These are phyloP conservation scores for Leptocoma aspasia DNA, from an alignment of 2,113 vertebrate species.

Conservation along the genomic window DNA sequence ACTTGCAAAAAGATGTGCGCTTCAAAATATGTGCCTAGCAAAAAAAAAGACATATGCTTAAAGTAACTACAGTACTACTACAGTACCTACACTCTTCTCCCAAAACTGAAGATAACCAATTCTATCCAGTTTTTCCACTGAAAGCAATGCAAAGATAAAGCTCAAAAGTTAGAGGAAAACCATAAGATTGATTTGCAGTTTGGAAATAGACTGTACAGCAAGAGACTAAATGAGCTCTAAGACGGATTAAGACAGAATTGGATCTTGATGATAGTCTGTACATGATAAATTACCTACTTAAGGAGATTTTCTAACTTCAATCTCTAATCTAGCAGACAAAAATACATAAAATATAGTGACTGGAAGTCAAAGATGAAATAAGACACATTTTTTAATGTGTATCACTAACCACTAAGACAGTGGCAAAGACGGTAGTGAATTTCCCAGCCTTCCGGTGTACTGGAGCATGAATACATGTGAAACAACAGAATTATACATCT, in stretches of 20 bases:
- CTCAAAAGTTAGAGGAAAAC: neutral
- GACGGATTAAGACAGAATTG: constrained; percentile 28
- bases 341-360: neutral
- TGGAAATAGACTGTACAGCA: constrained; percentile 11
- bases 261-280: constrained; percentile 6
- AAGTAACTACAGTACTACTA: neutral
- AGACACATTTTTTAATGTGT: neutral
- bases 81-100: neutral
- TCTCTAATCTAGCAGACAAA: constrained; percentile 8
- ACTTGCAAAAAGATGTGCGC: neutral
- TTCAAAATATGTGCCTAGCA: neutral
- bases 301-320: constrained; percentile 10
- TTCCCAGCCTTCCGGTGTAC: neutral
- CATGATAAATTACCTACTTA: constrained; percentile 31
- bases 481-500: neutral
- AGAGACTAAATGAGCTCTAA: constrained; percentile 12
- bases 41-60: neutral
- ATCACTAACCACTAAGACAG: neutral
- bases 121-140: neutral
- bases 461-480: neutral
- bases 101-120: neutral
- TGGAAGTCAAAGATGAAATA: constrained; percentile 1
- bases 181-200: neutral
- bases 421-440: neutral
- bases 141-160: neutral